Percentiles rank a stretch among this genome's conserved stretches.
phyloP scores from a whole-genome alignment of 2,113 vertebrate species.

The Charadrius vociferus region DNA sequence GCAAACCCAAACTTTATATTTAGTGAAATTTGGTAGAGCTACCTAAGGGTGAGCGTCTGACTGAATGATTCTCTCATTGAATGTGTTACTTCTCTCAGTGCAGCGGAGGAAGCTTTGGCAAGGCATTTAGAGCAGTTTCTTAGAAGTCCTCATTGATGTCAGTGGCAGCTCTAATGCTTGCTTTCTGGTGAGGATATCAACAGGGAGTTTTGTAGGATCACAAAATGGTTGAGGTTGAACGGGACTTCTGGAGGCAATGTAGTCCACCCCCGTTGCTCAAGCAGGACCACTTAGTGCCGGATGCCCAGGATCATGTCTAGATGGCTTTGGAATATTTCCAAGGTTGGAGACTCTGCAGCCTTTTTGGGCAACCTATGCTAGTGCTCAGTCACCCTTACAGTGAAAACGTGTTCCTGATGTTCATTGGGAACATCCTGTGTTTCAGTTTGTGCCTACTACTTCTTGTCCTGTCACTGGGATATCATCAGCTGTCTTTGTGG shows the following conservation, averaged over 20 bases:
- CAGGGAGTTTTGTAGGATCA: not conserved
- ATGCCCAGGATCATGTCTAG: accelerated
- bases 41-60: not conserved
- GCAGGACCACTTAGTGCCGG: not conserved
- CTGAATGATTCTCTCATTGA: not conserved
- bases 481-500: not conserved
- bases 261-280: not conserved
- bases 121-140: not conserved
- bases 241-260: not conserved
- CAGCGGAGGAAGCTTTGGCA: not conserved
- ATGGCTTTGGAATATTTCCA: not conserved
- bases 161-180: not conserved
- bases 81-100: not conserved
- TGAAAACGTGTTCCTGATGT: not conserved
- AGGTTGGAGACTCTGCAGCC: not conserved
- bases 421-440: not conserved
- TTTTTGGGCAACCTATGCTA: not conserved
- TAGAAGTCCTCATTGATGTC: not conserved
- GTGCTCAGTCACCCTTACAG: not conserved
- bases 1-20: not conserved
- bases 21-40: not conserved
- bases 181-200: not conserved
- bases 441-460: not conserved
- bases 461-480: not conserved
- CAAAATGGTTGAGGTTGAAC: not conserved